Conservation (phyloP, 2,888 invertebrate species). For the Lagria hirta region DNA sequence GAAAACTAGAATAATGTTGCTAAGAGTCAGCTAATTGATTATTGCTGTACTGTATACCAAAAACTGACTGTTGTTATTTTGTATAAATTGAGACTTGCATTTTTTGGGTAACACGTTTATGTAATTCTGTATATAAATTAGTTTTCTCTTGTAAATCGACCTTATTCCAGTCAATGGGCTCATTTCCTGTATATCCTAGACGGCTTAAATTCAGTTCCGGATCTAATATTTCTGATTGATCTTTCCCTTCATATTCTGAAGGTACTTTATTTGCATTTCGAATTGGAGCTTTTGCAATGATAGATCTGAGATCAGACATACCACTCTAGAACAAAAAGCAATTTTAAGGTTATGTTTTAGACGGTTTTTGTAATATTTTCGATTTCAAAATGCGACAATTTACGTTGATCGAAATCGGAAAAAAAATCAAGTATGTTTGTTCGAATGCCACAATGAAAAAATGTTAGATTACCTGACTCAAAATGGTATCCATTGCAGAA, state of each 20-base stretch:
- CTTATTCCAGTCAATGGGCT: slow-evolving; percentile 65
- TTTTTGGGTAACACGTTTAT: slow-evolving; percentile 65
- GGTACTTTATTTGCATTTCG: slow-evolving; percentile 43
- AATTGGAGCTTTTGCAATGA: slow-evolving; percentile 41
- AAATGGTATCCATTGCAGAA: slow-evolving; percentile 45
- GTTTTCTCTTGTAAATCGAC: slow-evolving; percentile 67
- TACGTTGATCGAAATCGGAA: background rate
- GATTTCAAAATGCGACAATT: slow-evolving; percentile 1
- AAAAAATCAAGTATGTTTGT: slow-evolving; percentile 1
- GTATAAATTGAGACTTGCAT: slow-evolving; percentile 55
- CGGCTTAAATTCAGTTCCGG: slow-evolving; percentile 58
- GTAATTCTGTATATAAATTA: slow-evolving; percentile 67
- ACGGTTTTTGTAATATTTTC: no score
- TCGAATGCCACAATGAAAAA: no score
- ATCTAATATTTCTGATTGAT: slow-evolving; percentile 50
- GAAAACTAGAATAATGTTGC: no score
- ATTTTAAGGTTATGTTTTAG: no score
- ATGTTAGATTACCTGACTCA: slow-evolving; percentile 48
- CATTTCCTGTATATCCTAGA: slow-evolving; percentile 58
- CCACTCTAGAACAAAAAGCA: slow-evolving; percentile 35
- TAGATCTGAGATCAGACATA: slow-evolving; percentile 39
- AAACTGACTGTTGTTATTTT: no score
- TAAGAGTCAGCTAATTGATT: no score
- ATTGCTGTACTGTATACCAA: no score
- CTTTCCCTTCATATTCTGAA: slow-evolving; percentile 48